These are phyloP conservation scores for Tribolium madens DNA, from an alignment of 1,140 invertebrate species.

Conservation along the genomic window DNA sequence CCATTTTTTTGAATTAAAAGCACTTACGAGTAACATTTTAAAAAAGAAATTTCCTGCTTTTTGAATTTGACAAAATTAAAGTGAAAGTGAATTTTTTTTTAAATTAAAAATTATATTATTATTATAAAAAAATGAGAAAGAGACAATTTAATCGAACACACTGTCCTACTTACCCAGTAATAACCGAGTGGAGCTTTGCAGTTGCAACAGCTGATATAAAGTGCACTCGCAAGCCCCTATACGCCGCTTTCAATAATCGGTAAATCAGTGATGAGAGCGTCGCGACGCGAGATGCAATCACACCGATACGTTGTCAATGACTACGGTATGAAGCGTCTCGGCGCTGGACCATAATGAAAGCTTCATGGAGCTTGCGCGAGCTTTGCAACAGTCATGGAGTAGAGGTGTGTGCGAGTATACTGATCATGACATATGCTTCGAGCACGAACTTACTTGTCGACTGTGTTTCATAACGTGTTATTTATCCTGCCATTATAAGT, in stretches of 20 bases:
- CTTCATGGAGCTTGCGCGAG: conserved; percentile 47
- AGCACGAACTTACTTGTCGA: conserved; percentile 30
- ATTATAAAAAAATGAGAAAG: neutral
- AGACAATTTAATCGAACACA: too few relatives aligned
- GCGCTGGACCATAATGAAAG: conserved; percentile 47
- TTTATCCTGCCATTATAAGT: conserved; percentile 26
- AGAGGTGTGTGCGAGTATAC: conserved; percentile 14
- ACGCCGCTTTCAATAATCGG: conserved; percentile 44
- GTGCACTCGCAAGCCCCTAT: conserved; percentile 9
- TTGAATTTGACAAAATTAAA: too few relatives aligned
- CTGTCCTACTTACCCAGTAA: conserved; percentile 33
- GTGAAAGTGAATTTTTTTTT: too few relatives aligned
- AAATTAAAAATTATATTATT: too few relatives aligned
- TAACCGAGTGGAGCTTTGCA: neutral
- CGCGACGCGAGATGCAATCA: conserved; percentile 40
- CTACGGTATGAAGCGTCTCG: conserved; percentile 41
- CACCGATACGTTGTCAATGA: conserved; percentile 39
- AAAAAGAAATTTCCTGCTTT: too few relatives aligned
- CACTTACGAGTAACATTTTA: too few relatives aligned
- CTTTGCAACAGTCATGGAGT: conserved; percentile 47
- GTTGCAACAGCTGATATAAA: conserved; percentile 20
- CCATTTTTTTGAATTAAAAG: neutral
- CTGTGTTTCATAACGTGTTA: conserved; percentile 31
- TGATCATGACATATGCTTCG: conserved; percentile 31
- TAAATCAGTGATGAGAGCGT: conserved; percentile 25